Base-by-base conservation (phyloP, 2,888 invertebrate species). In the Euplexia lucipara region DNA sequence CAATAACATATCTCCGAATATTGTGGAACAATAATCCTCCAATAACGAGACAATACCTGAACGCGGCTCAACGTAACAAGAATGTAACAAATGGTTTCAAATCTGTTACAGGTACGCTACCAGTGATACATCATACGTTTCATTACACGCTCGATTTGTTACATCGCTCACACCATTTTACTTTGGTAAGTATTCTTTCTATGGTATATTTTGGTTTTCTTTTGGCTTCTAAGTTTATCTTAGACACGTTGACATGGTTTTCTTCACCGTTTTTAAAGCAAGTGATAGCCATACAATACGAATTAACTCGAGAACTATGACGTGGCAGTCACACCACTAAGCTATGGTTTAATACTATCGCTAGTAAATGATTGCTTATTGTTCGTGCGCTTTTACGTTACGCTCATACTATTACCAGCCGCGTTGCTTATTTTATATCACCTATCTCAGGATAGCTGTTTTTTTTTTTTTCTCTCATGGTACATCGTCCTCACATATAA, bases 91-190 rank as follows among this genome's bases (percentile, higher is more conserved):
- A 81, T 79, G 63, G 52, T 59, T n/a, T 70, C 63, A 57, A 78
- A 75, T 78, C 71, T 80, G 74, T 81, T 78, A 60, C 82, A 81
- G 81, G 81, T 81, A 81, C 73, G 73, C 58, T 45, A 12, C 18
- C 49, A 49, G 56, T 42, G 47, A 75, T 77, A 70, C 74, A 52
- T 72, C 79, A 81, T 64, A 60, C 22, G 68, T 84, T 78, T 76
- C 81, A 83, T 84, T 82, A 81, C 78, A 81, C 79, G 83, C 63
- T 20, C 75, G 74, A 79, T 77, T 83, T 75, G 71, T 66, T 71
- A 64, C 71, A 41, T 26, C 64, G 42, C 37, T 51, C 58, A 61
- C 37, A 53, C 52, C 37, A 65, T 26, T n/a, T n/a, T n/a, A n/a
- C n/a, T n/a, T 41, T 34, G 52, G 49, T 68, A 66, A 68, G 60